These are phyloP conservation scores for Crematogaster levior DNA, from an alignment of 2,888 invertebrate species.

Conservation along the genomic window DNA sequence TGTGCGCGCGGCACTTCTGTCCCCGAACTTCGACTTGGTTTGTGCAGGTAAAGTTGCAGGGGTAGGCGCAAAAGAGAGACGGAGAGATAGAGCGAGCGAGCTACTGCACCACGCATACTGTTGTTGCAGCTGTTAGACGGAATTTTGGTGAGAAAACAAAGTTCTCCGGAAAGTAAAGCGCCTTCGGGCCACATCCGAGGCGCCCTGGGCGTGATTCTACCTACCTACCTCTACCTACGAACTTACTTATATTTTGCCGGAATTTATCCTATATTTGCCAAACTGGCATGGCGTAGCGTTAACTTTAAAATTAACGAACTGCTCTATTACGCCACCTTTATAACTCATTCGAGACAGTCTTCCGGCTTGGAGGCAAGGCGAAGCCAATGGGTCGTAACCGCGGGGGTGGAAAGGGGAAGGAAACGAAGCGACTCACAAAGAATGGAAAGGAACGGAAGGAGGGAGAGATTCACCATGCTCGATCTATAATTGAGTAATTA, in stretches of 20 bases:
- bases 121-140: constrained; percentile 75
- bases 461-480: background rate
- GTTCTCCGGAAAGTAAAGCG: constrained; percentile 74
- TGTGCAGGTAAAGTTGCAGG: constrained; percentile 73
- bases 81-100: background rate
- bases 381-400: background rate
- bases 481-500: constrained; percentile 44
- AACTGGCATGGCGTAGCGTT: constrained; percentile 16
- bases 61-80: constrained; percentile 62
- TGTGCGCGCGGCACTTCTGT: constrained; percentile 63
- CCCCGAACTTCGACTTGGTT: constrained; percentile 67
- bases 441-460: background rate
- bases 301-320: constrained; percentile 47
- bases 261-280: constrained; percentile 51
- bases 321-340: constrained; percentile 8
- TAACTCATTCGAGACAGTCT: background rate
- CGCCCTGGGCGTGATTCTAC: constrained; percentile 49
- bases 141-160: constrained; percentile 76
- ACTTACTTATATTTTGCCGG: constrained; percentile 50
- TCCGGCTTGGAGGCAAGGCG: background rate
- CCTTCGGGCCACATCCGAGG: constrained; percentile 61
- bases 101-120: constrained; percentile 58
- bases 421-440: background rate
- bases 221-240: constrained; percentile 25
- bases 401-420: background rate